Evolutionary conservation across 2,797 vertebrate species (phyloP).

Genomic region (Sibirionetta formosa): DNA sequence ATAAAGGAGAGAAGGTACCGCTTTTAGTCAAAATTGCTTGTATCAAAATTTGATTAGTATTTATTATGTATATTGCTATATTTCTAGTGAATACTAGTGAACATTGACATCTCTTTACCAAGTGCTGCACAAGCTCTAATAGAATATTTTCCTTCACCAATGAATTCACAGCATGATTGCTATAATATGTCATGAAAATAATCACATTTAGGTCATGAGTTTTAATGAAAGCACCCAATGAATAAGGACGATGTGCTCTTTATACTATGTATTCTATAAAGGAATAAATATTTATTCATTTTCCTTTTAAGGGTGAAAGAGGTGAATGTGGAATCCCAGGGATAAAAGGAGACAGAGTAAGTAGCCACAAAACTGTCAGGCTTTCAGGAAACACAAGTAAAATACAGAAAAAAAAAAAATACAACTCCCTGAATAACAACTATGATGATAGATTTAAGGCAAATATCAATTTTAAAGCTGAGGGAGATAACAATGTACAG

Average conservation of each 20-base stretch:
- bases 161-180: not conserved
- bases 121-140: not conserved
- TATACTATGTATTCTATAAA: not conserved
- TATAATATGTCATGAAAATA: not conserved
- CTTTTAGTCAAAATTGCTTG: slow-evolving; percentile 3
- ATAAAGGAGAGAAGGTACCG: slow-evolving; percentile 92
- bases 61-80: not conserved
- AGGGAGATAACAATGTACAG: not conserved
- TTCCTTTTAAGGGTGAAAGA: slow-evolving; percentile 87
- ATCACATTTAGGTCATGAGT: not conserved
- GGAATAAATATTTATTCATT: slow-evolving; percentile 7
- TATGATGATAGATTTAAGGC: not conserved
- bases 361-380: not conserved
- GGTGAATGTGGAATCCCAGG: slow-evolving; percentile 93
- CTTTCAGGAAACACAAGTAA: not conserved
- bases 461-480: not conserved
- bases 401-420: not conserved
- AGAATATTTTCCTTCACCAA: not conserved
- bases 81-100: not conserved
- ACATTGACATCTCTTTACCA: not conserved
- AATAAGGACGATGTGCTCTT: not conserved
- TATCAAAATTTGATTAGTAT: not conserved
- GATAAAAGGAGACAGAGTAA: slow-evolving; percentile 93
- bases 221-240: not conserved
- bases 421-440: not conserved